phyloP scores from a whole-genome alignment of 2,113 vertebrate species.

The Tiliqua scincoides region DNA sequence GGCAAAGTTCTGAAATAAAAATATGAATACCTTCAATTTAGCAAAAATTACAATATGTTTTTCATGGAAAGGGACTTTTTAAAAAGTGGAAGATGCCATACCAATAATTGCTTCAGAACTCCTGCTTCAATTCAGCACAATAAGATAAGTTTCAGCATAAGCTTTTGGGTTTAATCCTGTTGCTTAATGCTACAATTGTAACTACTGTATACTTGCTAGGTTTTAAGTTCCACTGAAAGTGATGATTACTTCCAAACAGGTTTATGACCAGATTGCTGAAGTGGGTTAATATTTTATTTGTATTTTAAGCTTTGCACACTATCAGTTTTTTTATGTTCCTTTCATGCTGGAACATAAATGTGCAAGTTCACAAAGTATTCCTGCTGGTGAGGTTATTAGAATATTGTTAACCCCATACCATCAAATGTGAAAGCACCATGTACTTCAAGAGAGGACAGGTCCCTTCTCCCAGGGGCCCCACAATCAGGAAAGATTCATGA shows the following conservation, averaged over 20 bases:
- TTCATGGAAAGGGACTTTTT: background rate
- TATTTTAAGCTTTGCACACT: background rate
- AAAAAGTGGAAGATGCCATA: background rate
- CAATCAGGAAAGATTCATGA: background rate
- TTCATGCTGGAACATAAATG: background rate
- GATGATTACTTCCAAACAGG: background rate
- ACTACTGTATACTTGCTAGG: background rate
- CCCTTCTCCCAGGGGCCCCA: no score
- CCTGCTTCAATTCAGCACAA: background rate
- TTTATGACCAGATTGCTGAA: background rate
- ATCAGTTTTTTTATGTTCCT: background rate
- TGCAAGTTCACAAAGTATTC: no score
- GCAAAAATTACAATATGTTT: background rate
- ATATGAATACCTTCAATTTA: background rate
- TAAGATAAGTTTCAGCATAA: background rate
- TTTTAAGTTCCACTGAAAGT: background rate
- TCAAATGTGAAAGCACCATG: no score
- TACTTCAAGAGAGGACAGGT: no score
- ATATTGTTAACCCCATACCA: no score
- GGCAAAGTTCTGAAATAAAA: conserved; percentile 86
- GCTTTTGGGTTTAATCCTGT: background rate
- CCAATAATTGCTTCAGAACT: background rate
- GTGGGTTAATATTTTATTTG: background rate
- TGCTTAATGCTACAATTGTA: background rate
- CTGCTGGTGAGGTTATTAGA: no score